Evolutionary conservation across 2,888 invertebrate species (phyloP).

Genomic region (Callosobruchus maculatus): DNA sequence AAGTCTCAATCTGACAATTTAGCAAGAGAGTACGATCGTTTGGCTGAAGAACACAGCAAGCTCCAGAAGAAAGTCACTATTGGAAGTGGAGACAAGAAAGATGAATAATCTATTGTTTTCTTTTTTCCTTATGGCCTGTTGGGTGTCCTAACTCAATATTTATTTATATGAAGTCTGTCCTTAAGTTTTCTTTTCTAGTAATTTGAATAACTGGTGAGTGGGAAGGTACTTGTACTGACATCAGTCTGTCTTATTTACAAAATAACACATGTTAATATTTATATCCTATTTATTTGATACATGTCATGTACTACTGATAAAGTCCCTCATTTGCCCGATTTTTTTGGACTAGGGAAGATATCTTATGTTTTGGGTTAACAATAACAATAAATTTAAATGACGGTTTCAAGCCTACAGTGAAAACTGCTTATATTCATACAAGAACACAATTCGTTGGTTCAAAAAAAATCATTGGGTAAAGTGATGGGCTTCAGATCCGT

Average conservation of each 20-base stretch:
- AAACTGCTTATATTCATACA: too few species aligned
- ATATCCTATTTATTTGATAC: background rate
- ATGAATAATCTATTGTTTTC: slow-evolving; percentile 50
- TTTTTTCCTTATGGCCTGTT: background rate
- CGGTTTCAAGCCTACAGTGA: too few species aligned
- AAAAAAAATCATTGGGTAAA: too few species aligned
- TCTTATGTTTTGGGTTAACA: too few species aligned
- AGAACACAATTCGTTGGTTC: too few species aligned
- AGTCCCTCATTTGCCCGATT: too few species aligned
- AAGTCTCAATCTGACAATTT: slow-evolving; percentile 88
- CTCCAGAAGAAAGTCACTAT: slow-evolving; percentile 66
- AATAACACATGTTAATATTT: background rate
- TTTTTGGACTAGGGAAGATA: too few species aligned
- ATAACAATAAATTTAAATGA: too few species aligned
- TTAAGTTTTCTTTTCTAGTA: background rate
- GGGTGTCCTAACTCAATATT: background rate
- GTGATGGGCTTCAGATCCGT: too few species aligned
- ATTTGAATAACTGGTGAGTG: background rate
- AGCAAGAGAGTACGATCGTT: slow-evolving; percentile 87
- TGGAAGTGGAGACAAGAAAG: slow-evolving; percentile 59
- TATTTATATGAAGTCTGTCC: background rate
- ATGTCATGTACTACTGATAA: too few species aligned
- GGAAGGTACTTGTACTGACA: background rate
- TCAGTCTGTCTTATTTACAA: background rate
- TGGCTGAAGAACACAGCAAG: slow-evolving; percentile 80